Conservation (phyloP, 2,888 invertebrate species). For the Nomada flava region DNA sequence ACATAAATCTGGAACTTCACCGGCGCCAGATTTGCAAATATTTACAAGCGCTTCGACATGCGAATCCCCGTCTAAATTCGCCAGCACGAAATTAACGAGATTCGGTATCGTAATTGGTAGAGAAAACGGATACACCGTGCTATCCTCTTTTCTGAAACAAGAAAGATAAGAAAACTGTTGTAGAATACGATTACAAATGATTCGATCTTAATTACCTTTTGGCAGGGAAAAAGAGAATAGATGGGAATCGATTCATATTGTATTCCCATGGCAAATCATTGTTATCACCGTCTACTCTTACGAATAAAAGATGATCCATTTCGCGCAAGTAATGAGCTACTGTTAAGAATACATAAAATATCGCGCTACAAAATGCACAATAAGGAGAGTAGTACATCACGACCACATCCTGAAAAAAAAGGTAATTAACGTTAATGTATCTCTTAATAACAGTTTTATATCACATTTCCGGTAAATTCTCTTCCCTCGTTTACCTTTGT, state of each 20-base stretch:
- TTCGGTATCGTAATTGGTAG: slow-evolving; percentile 88
- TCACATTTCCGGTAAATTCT: not conserved
- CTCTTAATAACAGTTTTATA: slow-evolving; percentile 8
- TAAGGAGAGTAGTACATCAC: slow-evolving; percentile 92
- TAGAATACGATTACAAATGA: slow-evolving; percentile 8
- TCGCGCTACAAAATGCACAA: slow-evolving; percentile 90
- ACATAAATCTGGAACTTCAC: slow-evolving; percentile 78
- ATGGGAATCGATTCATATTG: slow-evolving; percentile 91
- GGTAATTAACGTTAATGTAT: slow-evolving; percentile 43
- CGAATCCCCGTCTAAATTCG: slow-evolving; percentile 86
- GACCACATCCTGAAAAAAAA: slow-evolving; percentile 88
- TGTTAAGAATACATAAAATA: slow-evolving; percentile 89
- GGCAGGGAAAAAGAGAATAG: slow-evolving; percentile 92
- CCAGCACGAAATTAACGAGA: slow-evolving; percentile 89
- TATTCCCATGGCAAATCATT: slow-evolving; percentile 96
- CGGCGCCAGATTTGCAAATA: slow-evolving; percentile 77
- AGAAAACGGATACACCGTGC: slow-evolving; percentile 88
- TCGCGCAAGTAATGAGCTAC: slow-evolving; percentile 87
- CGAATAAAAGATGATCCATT: slow-evolving; percentile 86
- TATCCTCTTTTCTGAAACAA: slow-evolving; percentile 88
- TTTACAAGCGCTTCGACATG: slow-evolving; percentile 81
- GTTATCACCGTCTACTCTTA: slow-evolving; percentile 91
- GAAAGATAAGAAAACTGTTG: slow-evolving; percentile 3
- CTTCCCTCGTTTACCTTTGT: slow-evolving; percentile 85
- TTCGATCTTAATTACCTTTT: slow-evolving; percentile 85